phyloP scores from a whole-genome alignment of 2,113 vertebrate genomes.

The Tylochromis polylepis region DNA sequence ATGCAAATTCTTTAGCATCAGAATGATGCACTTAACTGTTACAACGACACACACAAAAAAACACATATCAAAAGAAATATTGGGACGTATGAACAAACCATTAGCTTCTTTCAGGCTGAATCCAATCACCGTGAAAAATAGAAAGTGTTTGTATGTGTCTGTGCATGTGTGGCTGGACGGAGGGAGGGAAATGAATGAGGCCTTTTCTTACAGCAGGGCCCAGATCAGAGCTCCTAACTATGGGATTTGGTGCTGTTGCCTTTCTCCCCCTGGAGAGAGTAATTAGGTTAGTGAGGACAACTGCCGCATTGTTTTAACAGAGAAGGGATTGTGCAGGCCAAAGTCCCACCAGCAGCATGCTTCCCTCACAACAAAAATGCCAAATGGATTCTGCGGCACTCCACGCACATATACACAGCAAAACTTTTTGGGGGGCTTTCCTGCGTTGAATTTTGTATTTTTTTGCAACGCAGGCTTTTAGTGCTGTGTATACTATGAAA shows the following conservation, averaged over 20 bases:
- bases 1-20: not conserved
- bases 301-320: constrained; percentile 80
- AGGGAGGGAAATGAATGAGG: constrained; percentile 68
- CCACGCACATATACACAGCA: constrained; percentile 4
- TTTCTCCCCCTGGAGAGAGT: constrained; percentile 74
- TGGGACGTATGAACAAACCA: constrained; percentile 10
- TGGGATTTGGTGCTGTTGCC: constrained; percentile 77
- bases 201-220: constrained; percentile 70
- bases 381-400: constrained; percentile 58
- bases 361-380: constrained; percentile 73
- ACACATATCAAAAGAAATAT: constrained; percentile 20
- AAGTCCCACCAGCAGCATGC: constrained; percentile 76
- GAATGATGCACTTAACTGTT: not conserved
- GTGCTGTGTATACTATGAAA: constrained; percentile 28
- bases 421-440: not conserved
- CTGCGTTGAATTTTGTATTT: not conserved
- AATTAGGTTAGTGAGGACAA: constrained; percentile 82
- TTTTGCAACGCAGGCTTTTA: not conserved
- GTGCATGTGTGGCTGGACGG: constrained; percentile 9
- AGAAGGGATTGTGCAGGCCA: constrained; percentile 77
- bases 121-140: constrained; percentile 4
- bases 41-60: not conserved
- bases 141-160: constrained; percentile 3
- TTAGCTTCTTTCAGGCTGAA: constrained; percentile 11
- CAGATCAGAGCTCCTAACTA: constrained; percentile 75